phyloP scores from a whole-genome alignment of 2,113 vertebrate species.

The Platichthys stellatus region DNA sequence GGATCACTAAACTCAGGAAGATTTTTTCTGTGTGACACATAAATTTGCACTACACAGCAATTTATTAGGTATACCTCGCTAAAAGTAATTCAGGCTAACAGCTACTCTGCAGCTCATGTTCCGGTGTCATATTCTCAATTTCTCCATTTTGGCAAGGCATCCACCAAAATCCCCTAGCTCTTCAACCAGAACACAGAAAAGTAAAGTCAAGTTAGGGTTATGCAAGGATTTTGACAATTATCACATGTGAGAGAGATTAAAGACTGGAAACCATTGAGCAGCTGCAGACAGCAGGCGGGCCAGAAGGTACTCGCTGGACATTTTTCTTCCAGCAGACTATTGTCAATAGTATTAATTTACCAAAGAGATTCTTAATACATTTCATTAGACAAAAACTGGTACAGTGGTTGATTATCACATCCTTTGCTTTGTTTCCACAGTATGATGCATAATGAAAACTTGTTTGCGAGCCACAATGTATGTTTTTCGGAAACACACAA shows the following conservation, averaged over 20 bases:
- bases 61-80: too few relatives aligned
- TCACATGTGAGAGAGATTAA: conserved; percentile 14
- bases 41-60: too few relatives aligned
- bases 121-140: background rate
- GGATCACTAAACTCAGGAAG: too few relatives aligned
- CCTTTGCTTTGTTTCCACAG: background rate
- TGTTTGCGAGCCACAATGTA: background rate
- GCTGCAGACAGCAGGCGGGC: conserved; percentile 26
- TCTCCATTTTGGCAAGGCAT: background rate
- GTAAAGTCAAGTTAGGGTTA: background rate
- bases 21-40: too few relatives aligned
- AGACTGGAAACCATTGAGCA: conserved; percentile 33
- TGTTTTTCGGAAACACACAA: too few relatives aligned
- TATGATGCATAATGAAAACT: background rate
- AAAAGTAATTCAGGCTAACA: too few relatives aligned
- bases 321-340: background rate
- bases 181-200: background rate
- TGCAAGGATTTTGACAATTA: conserved; percentile 14
- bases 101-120: background rate
- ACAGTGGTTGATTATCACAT: conserved; percentile 16
- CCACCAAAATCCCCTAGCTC: background rate
- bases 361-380: background rate
- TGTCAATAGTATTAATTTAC: conserved; percentile 21
- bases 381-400: background rate
- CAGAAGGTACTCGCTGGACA: conserved; percentile 19